A percentile compares a stretch with the other conserved stretches of the same genome.
Conservation (phyloP, 1,140 invertebrate species). For the Apolygus lucorum region DNA sequence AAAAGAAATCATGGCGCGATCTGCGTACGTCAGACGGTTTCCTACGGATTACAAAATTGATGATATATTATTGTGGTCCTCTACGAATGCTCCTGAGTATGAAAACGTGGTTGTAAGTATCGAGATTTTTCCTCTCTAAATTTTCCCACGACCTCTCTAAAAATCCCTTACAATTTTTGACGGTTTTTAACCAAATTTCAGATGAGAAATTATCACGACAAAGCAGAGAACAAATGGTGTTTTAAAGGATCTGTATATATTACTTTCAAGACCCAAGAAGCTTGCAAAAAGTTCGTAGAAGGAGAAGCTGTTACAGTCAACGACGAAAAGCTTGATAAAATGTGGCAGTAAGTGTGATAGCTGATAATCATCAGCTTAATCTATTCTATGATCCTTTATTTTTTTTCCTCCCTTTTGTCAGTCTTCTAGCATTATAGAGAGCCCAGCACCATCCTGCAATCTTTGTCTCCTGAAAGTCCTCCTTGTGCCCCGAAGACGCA, state of each 20-base stretch:
- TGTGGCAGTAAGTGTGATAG: no score
- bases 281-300: slow-evolving; percentile 56
- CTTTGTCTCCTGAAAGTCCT: no score
- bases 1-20: slow-evolving; percentile 63
- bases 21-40: slow-evolving; percentile 86
- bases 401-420: no score
- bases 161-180: no score
- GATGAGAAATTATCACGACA: slow-evolving; percentile 63
- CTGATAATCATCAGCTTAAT: no score
- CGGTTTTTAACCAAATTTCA: no score
- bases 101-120: slow-evolving; percentile 61
- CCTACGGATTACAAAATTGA: slow-evolving; percentile 58
- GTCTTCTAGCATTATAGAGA: no score
- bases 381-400: no score
- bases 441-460: no score
- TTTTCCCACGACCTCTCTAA: no score
- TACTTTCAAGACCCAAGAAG: slow-evolving; percentile 66
- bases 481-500: no score
- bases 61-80: slow-evolving; percentile 58
- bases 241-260: slow-evolving; percentile 89
- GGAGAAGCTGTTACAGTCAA: slow-evolving; percentile 59
- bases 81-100: slow-evolving; percentile 58
- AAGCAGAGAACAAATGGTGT: slow-evolving; percentile 50
- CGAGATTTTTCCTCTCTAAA: no score
- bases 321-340: slow-evolving; percentile 57